Base-by-base conservation (phyloP, 2,888 invertebrate genomes). In the Latrodectus elegans region DNA sequence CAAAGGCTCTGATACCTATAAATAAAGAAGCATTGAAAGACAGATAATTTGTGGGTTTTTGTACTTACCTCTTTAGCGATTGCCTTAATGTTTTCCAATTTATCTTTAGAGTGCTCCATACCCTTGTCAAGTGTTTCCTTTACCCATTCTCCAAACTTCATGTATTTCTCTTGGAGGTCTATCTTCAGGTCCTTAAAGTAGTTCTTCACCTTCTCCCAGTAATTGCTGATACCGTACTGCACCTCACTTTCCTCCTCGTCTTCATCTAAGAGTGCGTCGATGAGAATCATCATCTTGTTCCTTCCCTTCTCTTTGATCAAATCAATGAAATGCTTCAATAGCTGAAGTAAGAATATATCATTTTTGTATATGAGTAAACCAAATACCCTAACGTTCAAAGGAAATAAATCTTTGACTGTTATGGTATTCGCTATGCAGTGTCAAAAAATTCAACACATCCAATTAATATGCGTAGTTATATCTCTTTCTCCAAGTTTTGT, bases 111-210 rank as follows among this genome's bases (percentile, higher is more conserved):
- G 38, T 72, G 38, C 4, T 89, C 89, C 49, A 88, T 70, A 14
- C 88, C 89, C 12, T 84, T 83, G 17, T 70, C 76, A 10, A 76
- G 14, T 15, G 15, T 14, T 1, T 84, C 71, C 67, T 89, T 89
- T n/a, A 88, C 77, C 89, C 89, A 89, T 52, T 89, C 84, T 15
- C 80, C 76, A 67, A 89, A 89, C 52, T 87, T 88, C 80, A 77
- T 26, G 82, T 83, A 84, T 53, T 89, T 89, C 64, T 89, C 87
- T 55, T 84, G 72, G 6, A 88, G 77, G 79, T 81, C 84, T 51
- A 89, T 78, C 70, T 86, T 79, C 49, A 89, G 74, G 49, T 88
- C 80, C 22, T 83, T 82, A 72, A 86, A 86, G 72, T 79, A 86
- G 22, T 89, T 74, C 67, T 88, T 87, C 11, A 88, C 38, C 49